A percentile compares a stretch with the other conserved stretches of the same genome.
These are phyloP conservation scores for Reticulitermes lucifugus DNA, from an alignment of 2,888 invertebrate species.

Conservation along the genomic window DNA sequence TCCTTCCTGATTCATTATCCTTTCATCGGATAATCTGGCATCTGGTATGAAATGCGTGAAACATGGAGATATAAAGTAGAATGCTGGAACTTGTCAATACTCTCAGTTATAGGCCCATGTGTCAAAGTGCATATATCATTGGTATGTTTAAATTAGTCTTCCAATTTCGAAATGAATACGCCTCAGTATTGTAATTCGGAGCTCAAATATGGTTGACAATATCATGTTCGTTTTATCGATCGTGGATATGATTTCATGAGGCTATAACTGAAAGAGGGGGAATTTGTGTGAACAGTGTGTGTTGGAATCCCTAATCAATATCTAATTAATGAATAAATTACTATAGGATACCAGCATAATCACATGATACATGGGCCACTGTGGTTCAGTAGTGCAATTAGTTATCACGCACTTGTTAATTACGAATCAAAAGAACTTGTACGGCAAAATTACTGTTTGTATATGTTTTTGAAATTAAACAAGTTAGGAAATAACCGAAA, in stretches of 20 bases:
- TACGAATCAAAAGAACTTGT: neutral
- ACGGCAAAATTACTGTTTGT: neutral
- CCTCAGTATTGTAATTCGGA: neutral
- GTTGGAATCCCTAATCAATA: conserved; percentile 8
- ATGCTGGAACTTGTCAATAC: no score
- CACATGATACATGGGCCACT: neutral
- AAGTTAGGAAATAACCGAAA: neutral
- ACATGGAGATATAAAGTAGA: no score
- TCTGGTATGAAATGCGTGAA: no score
- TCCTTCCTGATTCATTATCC: no score
- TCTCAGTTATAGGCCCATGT: neutral
- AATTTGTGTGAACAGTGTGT: neutral
- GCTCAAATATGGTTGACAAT: neutral
- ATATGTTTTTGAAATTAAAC: neutral
- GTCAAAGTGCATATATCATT: neutral
- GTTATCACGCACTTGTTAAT: conserved; percentile 16
- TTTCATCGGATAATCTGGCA: no score
- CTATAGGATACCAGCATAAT: conserved; percentile 21
- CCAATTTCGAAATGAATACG: neutral
- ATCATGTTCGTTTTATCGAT: neutral
- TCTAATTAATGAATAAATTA: conserved; percentile 40
- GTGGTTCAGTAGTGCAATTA: neutral
- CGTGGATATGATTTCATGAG: neutral
- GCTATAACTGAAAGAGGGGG: neutral
- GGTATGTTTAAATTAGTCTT: neutral